Evolutionary conservation across 2,888 invertebrate genomes (phyloP).

Genomic region (Amphipyra tragopoginis): DNA sequence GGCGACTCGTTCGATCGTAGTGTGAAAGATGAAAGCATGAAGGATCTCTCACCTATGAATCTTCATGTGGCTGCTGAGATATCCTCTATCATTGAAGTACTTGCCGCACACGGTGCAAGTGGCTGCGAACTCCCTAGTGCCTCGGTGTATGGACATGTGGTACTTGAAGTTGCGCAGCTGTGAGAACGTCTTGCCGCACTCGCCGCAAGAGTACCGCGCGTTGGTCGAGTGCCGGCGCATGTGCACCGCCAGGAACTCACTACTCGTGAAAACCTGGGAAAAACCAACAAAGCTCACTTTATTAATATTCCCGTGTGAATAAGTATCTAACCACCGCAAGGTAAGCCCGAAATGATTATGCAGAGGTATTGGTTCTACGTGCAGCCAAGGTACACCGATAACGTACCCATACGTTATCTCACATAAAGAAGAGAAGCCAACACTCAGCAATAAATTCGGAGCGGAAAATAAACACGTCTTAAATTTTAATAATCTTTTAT

Average conservation of each 20-base stretch:
- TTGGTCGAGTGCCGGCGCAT: slow-evolving; percentile 69
- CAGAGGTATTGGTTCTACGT: too few relatives aligned
- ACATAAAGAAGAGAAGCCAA: too few relatives aligned
- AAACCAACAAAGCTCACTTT: background rate
- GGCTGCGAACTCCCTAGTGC: slow-evolving; percentile 95
- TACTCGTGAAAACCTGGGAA: slow-evolving; percentile 72
- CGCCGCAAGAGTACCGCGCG: slow-evolving; percentile 91
- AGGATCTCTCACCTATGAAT: slow-evolving; percentile 91
- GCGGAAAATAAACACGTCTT: too few relatives aligned
- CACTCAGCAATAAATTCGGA: too few relatives aligned
- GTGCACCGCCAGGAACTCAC: slow-evolving; percentile 67
- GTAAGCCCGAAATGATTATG: too few relatives aligned
- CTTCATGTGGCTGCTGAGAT: slow-evolving; percentile 96
- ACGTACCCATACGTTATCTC: too few relatives aligned
- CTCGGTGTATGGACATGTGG: slow-evolving; percentile 94
- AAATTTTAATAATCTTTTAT: slow-evolving; percentile 1
- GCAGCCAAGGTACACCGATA: too few relatives aligned
- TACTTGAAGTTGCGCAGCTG: slow-evolving; percentile 96
- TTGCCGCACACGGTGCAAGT: slow-evolving; percentile 92
- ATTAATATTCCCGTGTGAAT: too few relatives aligned
- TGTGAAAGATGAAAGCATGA: background rate
- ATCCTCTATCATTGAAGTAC: slow-evolving; percentile 95
- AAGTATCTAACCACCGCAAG: too few relatives aligned
- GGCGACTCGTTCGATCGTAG: too few relatives aligned
- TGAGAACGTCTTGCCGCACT: slow-evolving; percentile 95